Evolutionary conservation across 2,888 invertebrate genomes (phyloP).

Genomic region (Venusia cambrica): DNA sequence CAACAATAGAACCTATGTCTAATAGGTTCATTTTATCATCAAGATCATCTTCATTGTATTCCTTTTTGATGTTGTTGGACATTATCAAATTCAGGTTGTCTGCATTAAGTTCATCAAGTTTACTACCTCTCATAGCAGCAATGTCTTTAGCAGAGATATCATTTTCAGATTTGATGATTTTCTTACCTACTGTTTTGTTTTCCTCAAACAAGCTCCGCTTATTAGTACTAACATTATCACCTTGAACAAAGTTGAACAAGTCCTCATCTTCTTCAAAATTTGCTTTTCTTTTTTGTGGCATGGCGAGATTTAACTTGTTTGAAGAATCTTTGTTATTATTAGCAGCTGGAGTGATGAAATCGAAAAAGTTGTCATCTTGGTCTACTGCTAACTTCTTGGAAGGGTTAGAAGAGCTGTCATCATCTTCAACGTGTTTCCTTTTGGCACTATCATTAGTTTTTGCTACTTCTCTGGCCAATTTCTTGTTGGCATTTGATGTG

Average conservation of each 20-base stretch:
- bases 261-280: constrained; percentile 52
- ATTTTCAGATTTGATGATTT: constrained; percentile 20
- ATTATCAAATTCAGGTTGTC: constrained; percentile 37
- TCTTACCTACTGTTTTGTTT: constrained; percentile 14
- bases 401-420: constrained; percentile 41
- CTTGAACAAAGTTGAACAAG: constrained; percentile 65
- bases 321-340: constrained; percentile 31
- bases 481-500: constrained; percentile 49
- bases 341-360: constrained; percentile 48
- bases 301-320: constrained; percentile 56
- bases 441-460: constrained; percentile 39
- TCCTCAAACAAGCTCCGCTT: constrained; percentile 40
- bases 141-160: constrained; percentile 42
- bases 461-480: constrained; percentile 40
- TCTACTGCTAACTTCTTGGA: constrained; percentile 53
- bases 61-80: constrained; percentile 45
- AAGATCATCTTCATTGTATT: constrained; percentile 50
- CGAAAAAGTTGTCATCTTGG: constrained; percentile 55
- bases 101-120: constrained; percentile 59
- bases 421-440: constrained; percentile 45
- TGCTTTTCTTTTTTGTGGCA: constrained; percentile 58
- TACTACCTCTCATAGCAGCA: constrained; percentile 55
- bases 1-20: constrained; percentile 58
- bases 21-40: constrained; percentile 56
- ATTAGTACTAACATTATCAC: constrained; percentile 33